Base-by-base conservation (phyloP, 2,797 vertebrate species). In the Notoglanidium macrostoma region DNA sequence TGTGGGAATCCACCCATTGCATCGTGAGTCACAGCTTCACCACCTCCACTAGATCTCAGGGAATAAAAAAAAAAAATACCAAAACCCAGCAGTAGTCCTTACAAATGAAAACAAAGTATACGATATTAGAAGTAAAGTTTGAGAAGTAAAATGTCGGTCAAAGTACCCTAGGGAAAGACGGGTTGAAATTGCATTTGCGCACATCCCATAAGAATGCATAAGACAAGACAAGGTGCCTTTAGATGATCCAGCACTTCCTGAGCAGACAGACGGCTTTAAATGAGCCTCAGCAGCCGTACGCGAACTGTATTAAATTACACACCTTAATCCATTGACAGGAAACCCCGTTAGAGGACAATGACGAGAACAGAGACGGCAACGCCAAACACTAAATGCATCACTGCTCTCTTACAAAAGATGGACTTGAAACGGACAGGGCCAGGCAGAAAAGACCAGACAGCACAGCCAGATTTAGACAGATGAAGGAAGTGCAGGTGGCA, bases 321-420 rank as follows among this genome's bases (percentile, higher is more conserved):
- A 57, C 46, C 57, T 57, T 83, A 51, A 87, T 90, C 79, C 80
- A 80, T 17, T 72, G 79, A 87, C 83, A 67, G 76, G 83, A 72
- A 87, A 81, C 86, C 67, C 54, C 68, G 76, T 88, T 88, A 86
- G 90, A 91, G 90, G 86, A 92, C 87, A 92, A 79, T 78, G 55
- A 88, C 76, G 84, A 86, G 88, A 86, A 73, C 59, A 57, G 70
- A 92, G 90, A 90, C 83, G 84, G 51, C 67, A 49, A 49, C 40
- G 72, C 40, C 49, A 35, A 87, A 87, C 81, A 44, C 57, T 76
- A 35, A 78, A 54, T 14, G 81, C 54, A 86, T 86, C 55, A 86
- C 29, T 17, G 29, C 44, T 35, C 26, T 81, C 76, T 77, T 57
- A 76, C 72, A 77, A 32, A 79, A 54, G 19, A 21, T 35, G 49